Conservation (phyloP, 2,888 invertebrate genomes). For the Drosophila recens region DNA sequence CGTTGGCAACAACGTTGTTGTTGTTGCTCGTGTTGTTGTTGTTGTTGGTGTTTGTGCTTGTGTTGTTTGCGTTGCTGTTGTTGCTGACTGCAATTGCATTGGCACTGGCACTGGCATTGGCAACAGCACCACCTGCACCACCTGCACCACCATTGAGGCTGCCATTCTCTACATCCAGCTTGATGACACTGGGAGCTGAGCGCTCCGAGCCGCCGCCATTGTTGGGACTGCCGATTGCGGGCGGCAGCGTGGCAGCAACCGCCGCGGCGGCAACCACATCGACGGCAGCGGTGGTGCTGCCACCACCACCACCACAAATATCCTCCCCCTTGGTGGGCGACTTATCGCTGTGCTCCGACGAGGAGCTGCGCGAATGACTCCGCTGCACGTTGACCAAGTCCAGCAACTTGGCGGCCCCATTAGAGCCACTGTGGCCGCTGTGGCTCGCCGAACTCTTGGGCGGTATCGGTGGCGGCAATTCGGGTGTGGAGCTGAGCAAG, state of each 20-base stretch:
- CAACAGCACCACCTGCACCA: slow-evolving; percentile 21
- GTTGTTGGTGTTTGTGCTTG: slow-evolving; percentile 80
- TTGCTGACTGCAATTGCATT: slow-evolving; percentile 30
- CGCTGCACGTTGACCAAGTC: slow-evolving; percentile 73
- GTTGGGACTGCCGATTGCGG: slow-evolving; percentile 86
- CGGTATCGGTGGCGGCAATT: slow-evolving; percentile 83
- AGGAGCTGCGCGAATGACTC: slow-evolving; percentile 79
- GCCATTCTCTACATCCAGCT: slow-evolving; percentile 53
- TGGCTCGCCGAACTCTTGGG: slow-evolving; percentile 72
- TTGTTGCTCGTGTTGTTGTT: slow-evolving; percentile 61
- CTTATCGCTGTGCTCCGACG: slow-evolving; percentile 85
- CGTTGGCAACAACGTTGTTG: slow-evolving; percentile 47
- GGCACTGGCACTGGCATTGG: not conserved
- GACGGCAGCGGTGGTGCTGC: slow-evolving; percentile 38
- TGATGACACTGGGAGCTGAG: slow-evolving; percentile 81
- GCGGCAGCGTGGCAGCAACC: slow-evolving; percentile 56
- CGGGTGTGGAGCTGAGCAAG: slow-evolving; percentile 84
- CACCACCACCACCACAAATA: slow-evolving; percentile 27
- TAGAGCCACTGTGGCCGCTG: slow-evolving; percentile 9
- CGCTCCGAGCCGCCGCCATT: slow-evolving; percentile 84
- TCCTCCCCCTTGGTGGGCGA: slow-evolving; percentile 86
- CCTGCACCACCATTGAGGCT: slow-evolving; percentile 46
- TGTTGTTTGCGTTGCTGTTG: slow-evolving; percentile 39
- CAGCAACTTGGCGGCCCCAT: slow-evolving; percentile 67
- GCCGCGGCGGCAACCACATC: slow-evolving; percentile 79